These are phyloP conservation scores for Redunca redunca DNA, from an alignment of 2,113 vertebrate genomes.

Conservation along the genomic window DNA sequence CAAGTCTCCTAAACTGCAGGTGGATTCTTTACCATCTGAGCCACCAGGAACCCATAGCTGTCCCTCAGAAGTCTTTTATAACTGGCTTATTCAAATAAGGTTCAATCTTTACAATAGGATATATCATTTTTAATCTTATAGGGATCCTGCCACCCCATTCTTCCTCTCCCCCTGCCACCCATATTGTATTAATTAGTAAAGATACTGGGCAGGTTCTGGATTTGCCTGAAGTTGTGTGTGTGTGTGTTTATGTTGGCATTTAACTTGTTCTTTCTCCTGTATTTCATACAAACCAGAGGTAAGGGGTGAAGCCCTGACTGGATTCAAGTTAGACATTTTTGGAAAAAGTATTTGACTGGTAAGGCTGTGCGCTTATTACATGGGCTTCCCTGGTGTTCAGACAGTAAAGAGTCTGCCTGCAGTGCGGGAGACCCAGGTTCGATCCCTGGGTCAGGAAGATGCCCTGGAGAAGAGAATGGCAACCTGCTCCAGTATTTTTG, in stretches of 20 bases:
- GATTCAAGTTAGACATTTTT: neutral
- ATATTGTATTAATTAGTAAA: neutral
- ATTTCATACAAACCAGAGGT: neutral
- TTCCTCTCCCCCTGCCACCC: rapidly evolving
- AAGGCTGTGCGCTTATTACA: neutral
- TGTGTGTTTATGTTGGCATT: neutral
- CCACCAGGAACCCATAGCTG: neutral
- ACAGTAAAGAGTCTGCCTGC: neutral
- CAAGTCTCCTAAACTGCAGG: neutral
- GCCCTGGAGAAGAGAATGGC: neutral
- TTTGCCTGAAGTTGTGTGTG: neutral
- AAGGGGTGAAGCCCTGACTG: neutral
- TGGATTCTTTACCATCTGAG: neutral
- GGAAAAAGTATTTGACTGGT: neutral
- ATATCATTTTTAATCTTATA: neutral
- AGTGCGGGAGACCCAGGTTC: rapidly evolving
- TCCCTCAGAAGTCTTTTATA: neutral
- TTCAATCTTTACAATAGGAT: neutral
- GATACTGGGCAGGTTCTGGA: neutral
- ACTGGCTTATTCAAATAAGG: neutral
- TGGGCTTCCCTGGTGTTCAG: neutral
- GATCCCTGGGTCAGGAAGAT: neutral
- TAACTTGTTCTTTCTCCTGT: neutral
- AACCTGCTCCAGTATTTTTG: neutral
- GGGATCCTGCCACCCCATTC: neutral